A percentile compares a stretch with the other conserved stretches of the same genome.
Conservation (phyloP, 2,797 vertebrate species). For the Sebastolobus alascanus region DNA sequence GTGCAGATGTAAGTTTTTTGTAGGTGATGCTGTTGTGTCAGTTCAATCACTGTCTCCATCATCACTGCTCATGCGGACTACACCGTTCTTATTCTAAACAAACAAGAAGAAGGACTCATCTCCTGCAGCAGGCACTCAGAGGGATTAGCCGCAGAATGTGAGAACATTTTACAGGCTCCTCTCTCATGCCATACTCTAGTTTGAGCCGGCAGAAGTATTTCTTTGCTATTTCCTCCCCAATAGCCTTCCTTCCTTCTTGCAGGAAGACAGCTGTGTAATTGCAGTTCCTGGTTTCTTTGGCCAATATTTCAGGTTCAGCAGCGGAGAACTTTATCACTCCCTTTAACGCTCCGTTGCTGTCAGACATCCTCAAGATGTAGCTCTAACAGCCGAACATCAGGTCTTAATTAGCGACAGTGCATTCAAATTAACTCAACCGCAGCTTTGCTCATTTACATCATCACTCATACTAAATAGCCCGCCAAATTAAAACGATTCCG, state of each 20-base stretch:
- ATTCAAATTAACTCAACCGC: conserved; percentile 27
- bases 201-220: conserved; percentile 9
- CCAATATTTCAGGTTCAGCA: conserved; percentile 12
- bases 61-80: neutral
- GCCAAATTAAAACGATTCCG: conserved; percentile 10
- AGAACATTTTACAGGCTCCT: conserved; percentile 14
- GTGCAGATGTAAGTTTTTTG: too few species aligned
- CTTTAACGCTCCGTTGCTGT: neutral
- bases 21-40: neutral
- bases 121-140: neutral
- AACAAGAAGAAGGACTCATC: neutral
- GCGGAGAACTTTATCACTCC: neutral
- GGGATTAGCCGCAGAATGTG: conserved; percentile 4
- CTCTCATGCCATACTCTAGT: neutral
- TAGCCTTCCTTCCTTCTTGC: neutral
- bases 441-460: conserved; percentile 29
- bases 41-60: neutral
- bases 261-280: conserved; percentile 1
- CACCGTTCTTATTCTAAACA: neutral
- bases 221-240: neutral
- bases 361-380: conserved; percentile 8
- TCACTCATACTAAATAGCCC: conserved; percentile 19
- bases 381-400: conserved; percentile 24
- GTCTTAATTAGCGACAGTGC: conserved; percentile 8
- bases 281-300: neutral